Evolutionary conservation across 2,113 vertebrate species (phyloP), one percentile per base, ranked within the genome.

Genomic region (Erythrocebus patas): DNA sequence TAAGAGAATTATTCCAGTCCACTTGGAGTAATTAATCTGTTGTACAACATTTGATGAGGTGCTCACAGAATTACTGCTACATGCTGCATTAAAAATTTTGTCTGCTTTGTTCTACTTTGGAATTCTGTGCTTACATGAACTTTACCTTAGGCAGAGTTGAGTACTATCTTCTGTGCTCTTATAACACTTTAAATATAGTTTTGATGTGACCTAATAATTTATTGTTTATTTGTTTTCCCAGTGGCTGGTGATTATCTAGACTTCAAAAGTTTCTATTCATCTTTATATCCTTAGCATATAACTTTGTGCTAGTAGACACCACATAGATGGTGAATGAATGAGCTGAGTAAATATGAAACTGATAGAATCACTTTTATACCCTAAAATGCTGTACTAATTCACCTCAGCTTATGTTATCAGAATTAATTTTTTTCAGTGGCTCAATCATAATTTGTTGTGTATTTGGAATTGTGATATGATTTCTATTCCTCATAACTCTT

Each of bases 171-270:
- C 23, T 96, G 64, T 68, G 23, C 23, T 89, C 3, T 61, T 35
- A 3, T 32, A 48, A n/a, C 2, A 66, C 68, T 87, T 95, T 79
- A 76, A 84, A 64, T 40, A 32, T 45, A 35, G 25, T 66, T 82
- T 23, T 85, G 2, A 27, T 85, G 45, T 27, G 30, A n/a, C 14
- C 66, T 32, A 66, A 81, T 72, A 89, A 93, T 78, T 70, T 76
- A 91, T 92, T 93, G 5, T 78, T 91, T 52, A 85, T 85, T 73
- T 95, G 35, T 80, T 96, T 95, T 59, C 82, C 6, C 38, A 85
- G 91, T 81, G 48, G 40, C 38, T 95, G 79, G 38, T 89, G 57
- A 93, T 91, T 73, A 85, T 84, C 43, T 88, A 9, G 70, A 93
- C 32, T 5, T 25, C 20, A 76, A 48, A 79, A 66, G 57, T 80